Conservation (phyloP, 2,888 invertebrate species). For the Arctia plantaginis region DNA sequence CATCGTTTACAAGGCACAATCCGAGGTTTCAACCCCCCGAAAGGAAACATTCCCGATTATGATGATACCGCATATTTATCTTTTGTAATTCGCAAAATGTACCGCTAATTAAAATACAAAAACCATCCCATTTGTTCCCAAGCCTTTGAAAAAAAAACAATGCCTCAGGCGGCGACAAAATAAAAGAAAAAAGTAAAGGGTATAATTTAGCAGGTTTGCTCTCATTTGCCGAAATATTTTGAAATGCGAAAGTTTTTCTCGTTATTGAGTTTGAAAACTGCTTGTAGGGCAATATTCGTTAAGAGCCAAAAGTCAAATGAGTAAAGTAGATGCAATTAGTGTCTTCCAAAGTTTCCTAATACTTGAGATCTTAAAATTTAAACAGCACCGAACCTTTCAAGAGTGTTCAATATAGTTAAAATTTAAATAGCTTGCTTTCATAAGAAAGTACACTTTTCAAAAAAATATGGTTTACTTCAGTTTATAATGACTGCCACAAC, state of each 20-base stretch:
- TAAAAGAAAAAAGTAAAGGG: slow-evolving; percentile 11
- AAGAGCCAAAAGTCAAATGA: slow-evolving; percentile 48
- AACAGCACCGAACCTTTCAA: background rate
- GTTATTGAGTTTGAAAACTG: slow-evolving; percentile 47
- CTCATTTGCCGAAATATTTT: slow-evolving; percentile 14
- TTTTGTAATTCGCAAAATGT: slow-evolving; percentile 18
- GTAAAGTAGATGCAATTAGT: slow-evolving; percentile 55
- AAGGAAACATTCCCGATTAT: slow-evolving; percentile 24
- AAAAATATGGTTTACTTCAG: background rate
- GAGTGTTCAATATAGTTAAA: background rate
- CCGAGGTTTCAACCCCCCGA: slow-evolving; percentile 18
- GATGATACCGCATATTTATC: slow-evolving; percentile 21
- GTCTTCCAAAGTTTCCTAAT: slow-evolving; percentile 38
- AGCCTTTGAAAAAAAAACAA: slow-evolving; percentile 21
- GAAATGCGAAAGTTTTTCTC: slow-evolving; percentile 30
- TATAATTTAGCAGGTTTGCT: slow-evolving; percentile 2
- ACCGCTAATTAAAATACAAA: slow-evolving; percentile 21
- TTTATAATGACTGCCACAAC: background rate
- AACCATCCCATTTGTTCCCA: slow-evolving; percentile 21
- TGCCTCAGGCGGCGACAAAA: slow-evolving; percentile 11
- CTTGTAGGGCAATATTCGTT: slow-evolving; percentile 52
- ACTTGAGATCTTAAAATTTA: slow-evolving; percentile 31
- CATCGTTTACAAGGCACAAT: slow-evolving; percentile 33
- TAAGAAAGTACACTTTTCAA: background rate
- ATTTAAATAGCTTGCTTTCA: background rate